Base-by-base conservation (phyloP, 1,140 invertebrate species). In the Temnothorax curvispinosus region DNA sequence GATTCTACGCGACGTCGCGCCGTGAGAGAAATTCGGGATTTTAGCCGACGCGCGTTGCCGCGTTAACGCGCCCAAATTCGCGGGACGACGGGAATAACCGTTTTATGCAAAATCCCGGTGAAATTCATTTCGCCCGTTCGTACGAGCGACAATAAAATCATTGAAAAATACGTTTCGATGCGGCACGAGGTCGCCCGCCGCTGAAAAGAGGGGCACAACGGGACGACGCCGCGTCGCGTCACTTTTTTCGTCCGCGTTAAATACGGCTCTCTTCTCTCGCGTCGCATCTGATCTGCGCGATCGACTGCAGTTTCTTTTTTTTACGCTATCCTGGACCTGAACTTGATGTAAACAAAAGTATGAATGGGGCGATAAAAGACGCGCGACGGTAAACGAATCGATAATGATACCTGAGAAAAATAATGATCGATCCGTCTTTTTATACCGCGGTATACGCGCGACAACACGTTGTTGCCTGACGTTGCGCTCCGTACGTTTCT, bases 311-410 rank as follows among this genome's bases (percentile, higher is more conserved):
- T 38, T 50, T 76, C 38, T 60, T 44, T 58, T 58, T 56, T 67
- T 67, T 41, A 21, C 44, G n/a, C 54, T 27, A 21, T 27, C 5
- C 3, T 3, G 18, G 41, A 65, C 27, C 27, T 47, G 27, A 18
- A 74, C 41, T 41, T 74, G 38, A 35, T 44, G 41, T 64, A 72
- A 72, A 74, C 67, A 74, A 35, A 81, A 60, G 74, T 32, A 38
- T 11, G 67, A 52, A 35, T 58, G 52, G 41, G 21, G 21, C 52
- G 64, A 47, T n/a, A 32, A 35, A 13, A 56, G 18, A n/a, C 64
- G 32, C 32, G 76, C 21, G 21, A 38, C 47, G 15, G 18, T 56
- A 44, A 21, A 44, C n/a, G 38, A 71, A 72, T 52, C 41, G 32
- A 32, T 44, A 38, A 47, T 50, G n/a, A 44, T 11, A 47, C 15